These are phyloP conservation scores for Serilophus lunatus DNA, from an alignment of 2,113 vertebrate genomes.

Conservation along the genomic window DNA sequence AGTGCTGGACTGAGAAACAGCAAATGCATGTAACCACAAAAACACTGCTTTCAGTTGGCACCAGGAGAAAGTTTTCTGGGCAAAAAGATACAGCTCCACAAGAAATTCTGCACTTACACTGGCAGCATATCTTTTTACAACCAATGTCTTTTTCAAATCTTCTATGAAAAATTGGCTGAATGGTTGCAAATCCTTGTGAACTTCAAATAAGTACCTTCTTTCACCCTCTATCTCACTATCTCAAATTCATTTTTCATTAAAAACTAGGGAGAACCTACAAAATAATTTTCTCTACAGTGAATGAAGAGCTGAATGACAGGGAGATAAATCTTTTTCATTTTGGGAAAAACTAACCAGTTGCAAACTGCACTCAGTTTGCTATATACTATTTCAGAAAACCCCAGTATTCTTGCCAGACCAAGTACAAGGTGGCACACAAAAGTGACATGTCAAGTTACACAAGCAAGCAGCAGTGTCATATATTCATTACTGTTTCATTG, in stretches of 20 bases:
- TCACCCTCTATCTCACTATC: background rate
- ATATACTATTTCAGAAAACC: background rate
- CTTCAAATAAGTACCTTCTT: background rate
- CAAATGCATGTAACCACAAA: accelerated
- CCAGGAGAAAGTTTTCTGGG: background rate
- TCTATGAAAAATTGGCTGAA: background rate
- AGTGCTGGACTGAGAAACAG: background rate
- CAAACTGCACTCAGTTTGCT: background rate
- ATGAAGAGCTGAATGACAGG: background rate
- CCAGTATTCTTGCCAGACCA: background rate
- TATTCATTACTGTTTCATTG: accelerated
- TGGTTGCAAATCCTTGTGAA: background rate
- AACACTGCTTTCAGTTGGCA: background rate
- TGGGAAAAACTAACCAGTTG: background rate
- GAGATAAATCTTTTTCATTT: background rate
- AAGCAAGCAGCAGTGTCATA: background rate
- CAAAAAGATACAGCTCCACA: background rate
- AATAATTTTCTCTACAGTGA: background rate
- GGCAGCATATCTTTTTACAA: background rate
- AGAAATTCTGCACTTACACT: background rate
- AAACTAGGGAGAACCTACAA: background rate
- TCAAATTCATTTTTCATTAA: background rate
- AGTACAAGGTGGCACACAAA: background rate
- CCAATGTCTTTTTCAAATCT: background rate
- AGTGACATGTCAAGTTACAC: background rate